Evolutionary conservation across 2,113 vertebrate species (phyloP).

Genomic region (Lophochroa leadbeateri): DNA sequence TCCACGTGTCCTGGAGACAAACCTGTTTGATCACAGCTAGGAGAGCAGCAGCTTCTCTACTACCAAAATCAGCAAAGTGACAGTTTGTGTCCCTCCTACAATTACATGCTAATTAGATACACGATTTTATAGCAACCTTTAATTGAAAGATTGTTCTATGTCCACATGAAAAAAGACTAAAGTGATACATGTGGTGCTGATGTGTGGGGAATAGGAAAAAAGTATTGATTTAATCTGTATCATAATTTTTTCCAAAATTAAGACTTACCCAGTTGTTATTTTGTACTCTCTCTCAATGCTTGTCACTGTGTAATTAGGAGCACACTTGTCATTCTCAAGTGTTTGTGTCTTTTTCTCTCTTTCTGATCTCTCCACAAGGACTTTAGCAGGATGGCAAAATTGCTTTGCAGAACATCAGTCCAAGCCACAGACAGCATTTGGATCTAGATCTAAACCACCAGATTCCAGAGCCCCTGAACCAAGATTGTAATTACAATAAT

Average conservation of each 20-base stretch:
- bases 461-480: neutral
- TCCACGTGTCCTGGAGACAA: neutral
- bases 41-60: neutral
- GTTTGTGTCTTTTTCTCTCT: conserved; percentile 14
- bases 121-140: neutral
- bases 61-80: neutral
- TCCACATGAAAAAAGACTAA: neutral
- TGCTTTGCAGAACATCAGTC: neutral
- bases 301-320: conserved; percentile 41
- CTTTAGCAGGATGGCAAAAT: neutral
- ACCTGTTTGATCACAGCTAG: neutral
- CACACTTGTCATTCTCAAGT: conserved; percentile 23
- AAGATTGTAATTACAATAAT: neutral
- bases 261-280: neutral
- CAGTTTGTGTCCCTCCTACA: neutral
- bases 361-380: neutral
- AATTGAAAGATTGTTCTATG: conserved; percentile 1
- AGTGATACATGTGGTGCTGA: neutral
- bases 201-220: neutral
- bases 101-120: neutral
- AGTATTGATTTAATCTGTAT: neutral
- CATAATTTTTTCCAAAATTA: conserved; percentile 20
- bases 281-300: conserved; percentile 12
- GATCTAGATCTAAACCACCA: neutral
- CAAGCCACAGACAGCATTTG: neutral